A percentile compares a stretch with the other conserved stretches of the same genome.
phyloP scores from a whole-genome alignment of 2,113 vertebrate genomes.

The Mobula birostris region DNA sequence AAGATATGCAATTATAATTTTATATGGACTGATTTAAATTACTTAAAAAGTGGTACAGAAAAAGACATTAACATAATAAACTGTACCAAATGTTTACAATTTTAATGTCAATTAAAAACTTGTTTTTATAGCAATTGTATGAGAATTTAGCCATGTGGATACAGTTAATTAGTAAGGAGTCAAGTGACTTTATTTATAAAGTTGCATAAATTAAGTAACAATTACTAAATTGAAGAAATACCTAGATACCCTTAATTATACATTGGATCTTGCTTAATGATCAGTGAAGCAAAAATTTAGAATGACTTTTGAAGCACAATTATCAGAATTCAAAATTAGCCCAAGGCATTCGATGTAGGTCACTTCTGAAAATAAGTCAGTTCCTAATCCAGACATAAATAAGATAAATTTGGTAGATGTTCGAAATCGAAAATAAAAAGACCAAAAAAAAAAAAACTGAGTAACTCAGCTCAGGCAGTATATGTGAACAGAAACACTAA shows the following conservation, averaged over 20 bases:
- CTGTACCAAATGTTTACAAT: slow-evolving; percentile 29
- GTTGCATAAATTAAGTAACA: neutral
- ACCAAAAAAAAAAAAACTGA: too few relatives aligned
- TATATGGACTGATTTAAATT: slow-evolving; percentile 27
- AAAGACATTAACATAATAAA: slow-evolving; percentile 28
- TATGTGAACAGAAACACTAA: too few relatives aligned
- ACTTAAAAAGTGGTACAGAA: slow-evolving; percentile 24
- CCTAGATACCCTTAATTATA: neutral
- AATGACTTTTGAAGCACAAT: neutral
- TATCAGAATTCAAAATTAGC: neutral
- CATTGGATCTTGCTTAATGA: neutral
- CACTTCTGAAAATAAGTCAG: neutral
- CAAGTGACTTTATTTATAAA: slow-evolving; percentile 5
- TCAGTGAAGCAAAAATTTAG: neutral
- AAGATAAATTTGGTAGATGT: too few relatives aligned
- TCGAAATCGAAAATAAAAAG: too few relatives aligned
- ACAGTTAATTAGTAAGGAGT: slow-evolving; percentile 21
- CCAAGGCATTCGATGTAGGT: neutral
- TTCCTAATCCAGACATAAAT: neutral
- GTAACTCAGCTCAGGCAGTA: too few relatives aligned
- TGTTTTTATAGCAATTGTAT: slow-evolving; percentile 26
- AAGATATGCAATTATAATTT: slow-evolving; percentile 33
- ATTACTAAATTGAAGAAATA: neutral
- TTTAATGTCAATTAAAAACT: slow-evolving; percentile 30
- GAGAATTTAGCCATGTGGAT: neutral